These are phyloP conservation scores for Pterocles burchelli DNA, from an alignment of 2,113 vertebrate species.

Conservation along the genomic window DNA sequence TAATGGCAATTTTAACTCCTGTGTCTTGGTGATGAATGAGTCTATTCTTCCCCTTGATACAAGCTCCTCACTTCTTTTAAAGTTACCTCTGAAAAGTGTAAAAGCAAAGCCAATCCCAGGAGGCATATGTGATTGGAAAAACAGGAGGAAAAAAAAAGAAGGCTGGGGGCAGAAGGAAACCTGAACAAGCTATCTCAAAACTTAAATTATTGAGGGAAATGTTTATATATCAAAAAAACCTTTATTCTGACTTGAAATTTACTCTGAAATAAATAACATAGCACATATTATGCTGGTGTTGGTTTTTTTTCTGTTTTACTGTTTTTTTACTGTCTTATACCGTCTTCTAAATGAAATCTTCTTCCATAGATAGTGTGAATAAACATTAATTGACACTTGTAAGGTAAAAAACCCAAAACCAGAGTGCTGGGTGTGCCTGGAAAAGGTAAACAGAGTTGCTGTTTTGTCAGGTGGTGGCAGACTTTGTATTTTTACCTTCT, in stretches of 20 bases:
- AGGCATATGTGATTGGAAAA: background rate
- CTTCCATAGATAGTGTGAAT: background rate
- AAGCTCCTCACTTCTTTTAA: background rate
- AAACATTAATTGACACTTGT: background rate
- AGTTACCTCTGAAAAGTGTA: background rate
- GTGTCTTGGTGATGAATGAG: fast-evolving
- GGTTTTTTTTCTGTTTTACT: background rate
- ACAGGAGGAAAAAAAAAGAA: background rate
- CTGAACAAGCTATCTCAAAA: background rate
- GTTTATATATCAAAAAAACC: background rate
- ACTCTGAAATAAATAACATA: background rate
- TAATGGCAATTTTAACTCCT: background rate
- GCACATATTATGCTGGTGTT: background rate
- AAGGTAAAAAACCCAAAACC: background rate
- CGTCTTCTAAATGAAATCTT: background rate
- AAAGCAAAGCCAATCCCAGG: background rate
- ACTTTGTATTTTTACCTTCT: background rate
- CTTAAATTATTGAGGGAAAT: background rate
- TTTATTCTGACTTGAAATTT: background rate
- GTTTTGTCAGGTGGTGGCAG: background rate
- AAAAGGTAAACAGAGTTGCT: background rate
- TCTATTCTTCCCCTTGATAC: background rate
- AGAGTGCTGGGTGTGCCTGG: background rate
- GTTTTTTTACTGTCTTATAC: background rate
- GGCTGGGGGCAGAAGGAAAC: background rate